Base-by-base conservation (phyloP, 2,888 invertebrate species). In the Drosophila limbata region DNA sequence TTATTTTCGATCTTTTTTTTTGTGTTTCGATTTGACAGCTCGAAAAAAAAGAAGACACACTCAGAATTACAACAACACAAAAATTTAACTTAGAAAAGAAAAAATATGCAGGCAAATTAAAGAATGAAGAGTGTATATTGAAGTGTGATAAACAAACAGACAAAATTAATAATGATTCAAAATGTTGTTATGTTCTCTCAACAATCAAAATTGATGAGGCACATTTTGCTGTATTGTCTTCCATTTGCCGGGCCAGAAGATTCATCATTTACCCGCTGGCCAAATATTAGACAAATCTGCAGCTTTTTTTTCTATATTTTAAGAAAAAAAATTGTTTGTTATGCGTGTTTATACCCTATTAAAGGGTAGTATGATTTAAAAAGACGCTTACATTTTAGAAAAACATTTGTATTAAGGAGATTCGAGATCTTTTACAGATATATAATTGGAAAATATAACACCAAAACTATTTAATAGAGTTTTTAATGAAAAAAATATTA, bases 161-260 rank as follows among this genome's bases (percentile, higher is more conserved):
- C 35, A n/a, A 60, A 69, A 77, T 77, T 68, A 77, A 82, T 76
- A 79, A 85, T 73, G 68, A 82, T 86, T 79, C 47, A 69, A 69
- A 53, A 66, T 59, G 55, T 78, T 69, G 51, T 73, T 63, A 13
- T 51, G 55, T 66, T 68, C 28, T 35, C 65, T 35, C 56, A 67
- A 65, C 81, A 80, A 86, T 80, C 74, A 60, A 80, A 73, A 80
- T 73, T 83, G 74, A 83, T 83, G 74, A 69, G 69, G 56, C 53
- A 50, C 44, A 60, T 53, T 52, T 51, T 55, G 35, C 42, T 33
- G 55, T 40, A 55, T 55, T 55, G 48, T 47, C 52, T 66, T 63
- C 35, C 42, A 69, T 68, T 62, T 37, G 47, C 44, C 45, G 28
- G 42, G 19, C n/a, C 13, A 19, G 28, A 48, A 67, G 47, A 61